phyloP scores from a whole-genome alignment of 2,888 invertebrate species.

The Epirrhoe tristata region DNA sequence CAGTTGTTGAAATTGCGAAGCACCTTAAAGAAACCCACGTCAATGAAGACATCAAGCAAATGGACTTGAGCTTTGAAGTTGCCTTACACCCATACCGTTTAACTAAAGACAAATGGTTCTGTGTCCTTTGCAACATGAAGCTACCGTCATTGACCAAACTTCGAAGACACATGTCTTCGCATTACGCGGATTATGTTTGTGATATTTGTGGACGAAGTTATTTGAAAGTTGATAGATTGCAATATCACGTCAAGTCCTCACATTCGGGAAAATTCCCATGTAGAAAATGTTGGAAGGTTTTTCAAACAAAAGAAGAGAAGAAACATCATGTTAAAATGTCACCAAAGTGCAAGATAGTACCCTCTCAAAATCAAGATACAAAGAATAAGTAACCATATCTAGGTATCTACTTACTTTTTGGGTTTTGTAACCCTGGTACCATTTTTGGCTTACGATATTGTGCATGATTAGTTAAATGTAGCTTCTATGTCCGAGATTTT shows the following conservation, averaged over 20 bases:
- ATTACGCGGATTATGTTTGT: conserved; percentile 70
- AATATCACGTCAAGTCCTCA: conserved; percentile 66
- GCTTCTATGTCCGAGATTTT: conserved; percentile 17
- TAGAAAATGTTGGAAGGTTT: conserved; percentile 71
- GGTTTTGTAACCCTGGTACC: neutral
- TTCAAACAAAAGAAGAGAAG: conserved; percentile 59
- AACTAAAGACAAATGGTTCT: conserved; percentile 64
- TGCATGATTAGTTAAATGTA: conserved; percentile 47
- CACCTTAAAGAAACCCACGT: conserved; percentile 64
- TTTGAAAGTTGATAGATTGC: conserved; percentile 64
- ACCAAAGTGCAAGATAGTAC: conserved; percentile 59
- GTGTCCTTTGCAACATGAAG: conserved; percentile 64
- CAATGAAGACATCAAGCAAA: conserved; percentile 43
- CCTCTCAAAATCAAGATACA: conserved; percentile 16
- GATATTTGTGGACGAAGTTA: conserved; percentile 73
- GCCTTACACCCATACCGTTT: conserved; percentile 71
- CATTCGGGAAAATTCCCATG: conserved; percentile 65
- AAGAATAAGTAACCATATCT: conserved; percentile 12
- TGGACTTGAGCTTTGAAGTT: conserved; percentile 62
- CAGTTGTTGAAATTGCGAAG: conserved; percentile 57
- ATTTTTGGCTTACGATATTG: conserved; percentile 3
- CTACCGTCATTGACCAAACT: conserved; percentile 65
- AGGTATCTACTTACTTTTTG: neutral
- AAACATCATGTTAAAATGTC: conserved; percentile 62
- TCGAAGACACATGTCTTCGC: conserved; percentile 69